These are phyloP conservation scores for Coleophora flavipennella DNA, from an alignment of 2,888 invertebrate genomes.

Conservation along the genomic window DNA sequence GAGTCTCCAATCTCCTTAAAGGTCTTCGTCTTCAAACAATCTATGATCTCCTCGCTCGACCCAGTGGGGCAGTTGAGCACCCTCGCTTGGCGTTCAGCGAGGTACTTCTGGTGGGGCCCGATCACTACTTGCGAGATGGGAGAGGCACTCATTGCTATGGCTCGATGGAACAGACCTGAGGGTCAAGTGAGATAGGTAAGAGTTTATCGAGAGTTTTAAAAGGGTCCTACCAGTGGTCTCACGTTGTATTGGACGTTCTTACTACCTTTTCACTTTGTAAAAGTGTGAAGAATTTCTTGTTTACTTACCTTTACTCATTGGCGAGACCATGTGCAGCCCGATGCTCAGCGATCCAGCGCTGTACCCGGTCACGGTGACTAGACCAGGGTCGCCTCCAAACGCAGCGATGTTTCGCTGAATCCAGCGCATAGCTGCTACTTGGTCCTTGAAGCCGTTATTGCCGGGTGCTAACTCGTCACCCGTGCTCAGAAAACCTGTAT, in stretches of 20 bases:
- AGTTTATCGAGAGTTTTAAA: neutral
- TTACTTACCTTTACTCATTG: constrained; percentile 71
- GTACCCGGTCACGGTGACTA: constrained; percentile 76
- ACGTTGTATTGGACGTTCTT: no score
- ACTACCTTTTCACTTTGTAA: no score
- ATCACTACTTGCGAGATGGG: constrained; percentile 67
- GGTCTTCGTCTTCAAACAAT: constrained; percentile 69
- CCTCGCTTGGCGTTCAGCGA: constrained; percentile 76
- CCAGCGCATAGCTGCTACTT: constrained; percentile 78
- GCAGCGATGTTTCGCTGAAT: constrained; percentile 75
- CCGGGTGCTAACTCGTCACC: constrained; percentile 78
- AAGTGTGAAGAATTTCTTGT: no score
- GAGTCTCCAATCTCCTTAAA: constrained; percentile 63
- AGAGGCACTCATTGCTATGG: constrained; percentile 78
- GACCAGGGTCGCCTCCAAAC: constrained; percentile 78
- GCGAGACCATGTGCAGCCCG: constrained; percentile 73
- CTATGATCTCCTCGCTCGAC: constrained; percentile 63
- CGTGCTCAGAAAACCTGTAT: constrained; percentile 74
- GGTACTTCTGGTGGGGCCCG: constrained; percentile 62
- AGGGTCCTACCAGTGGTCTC: no score
- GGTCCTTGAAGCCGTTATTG: constrained; percentile 81
- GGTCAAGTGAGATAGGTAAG: no score
- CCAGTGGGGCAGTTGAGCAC: constrained; percentile 72
- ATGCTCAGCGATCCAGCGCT: constrained; percentile 68
- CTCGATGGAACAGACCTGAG: constrained; percentile 78